phyloP scores from a whole-genome alignment of 2,797 vertebrate genomes.

The Acipenser ruthenus region DNA sequence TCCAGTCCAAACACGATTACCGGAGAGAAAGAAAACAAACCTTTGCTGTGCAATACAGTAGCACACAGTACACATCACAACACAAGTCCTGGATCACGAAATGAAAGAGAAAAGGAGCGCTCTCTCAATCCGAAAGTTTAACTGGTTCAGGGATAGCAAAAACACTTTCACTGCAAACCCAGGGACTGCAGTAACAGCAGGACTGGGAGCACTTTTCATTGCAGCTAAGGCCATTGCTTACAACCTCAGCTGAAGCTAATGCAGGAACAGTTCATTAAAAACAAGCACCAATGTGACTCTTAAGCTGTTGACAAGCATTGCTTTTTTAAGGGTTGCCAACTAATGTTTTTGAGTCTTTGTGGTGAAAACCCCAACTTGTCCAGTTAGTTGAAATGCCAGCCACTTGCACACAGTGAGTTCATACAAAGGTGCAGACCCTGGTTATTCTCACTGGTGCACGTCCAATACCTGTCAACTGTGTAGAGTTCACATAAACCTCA shows the following conservation, averaged over 20 bases:
- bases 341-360: background rate
- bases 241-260: background rate
- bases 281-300: background rate
- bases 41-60: slow-evolving; percentile 44
- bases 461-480: too few species aligned
- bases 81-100: slow-evolving; percentile 60
- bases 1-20: too few species aligned
- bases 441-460: too few species aligned
- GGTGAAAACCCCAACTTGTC: too few species aligned
- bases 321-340: background rate
- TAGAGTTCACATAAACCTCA: too few species aligned
- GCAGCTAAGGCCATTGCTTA: too few species aligned
- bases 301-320: slow-evolving; percentile 8
- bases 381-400: too few species aligned
- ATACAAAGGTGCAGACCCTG: too few species aligned
- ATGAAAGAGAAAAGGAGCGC: slow-evolving; percentile 51
- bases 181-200: background rate
- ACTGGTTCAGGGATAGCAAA: too few species aligned
- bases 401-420: too few species aligned
- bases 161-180: background rate
- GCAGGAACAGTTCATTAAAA: slow-evolving; percentile 3
- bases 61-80: slow-evolving; percentile 52
- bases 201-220: slow-evolving; percentile 6
- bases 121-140: background rate
- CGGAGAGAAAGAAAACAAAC: too few species aligned